These are phyloP conservation scores for Lochmaea capreae DNA, from an alignment of 2,888 invertebrate genomes.

Conservation along the genomic window DNA sequence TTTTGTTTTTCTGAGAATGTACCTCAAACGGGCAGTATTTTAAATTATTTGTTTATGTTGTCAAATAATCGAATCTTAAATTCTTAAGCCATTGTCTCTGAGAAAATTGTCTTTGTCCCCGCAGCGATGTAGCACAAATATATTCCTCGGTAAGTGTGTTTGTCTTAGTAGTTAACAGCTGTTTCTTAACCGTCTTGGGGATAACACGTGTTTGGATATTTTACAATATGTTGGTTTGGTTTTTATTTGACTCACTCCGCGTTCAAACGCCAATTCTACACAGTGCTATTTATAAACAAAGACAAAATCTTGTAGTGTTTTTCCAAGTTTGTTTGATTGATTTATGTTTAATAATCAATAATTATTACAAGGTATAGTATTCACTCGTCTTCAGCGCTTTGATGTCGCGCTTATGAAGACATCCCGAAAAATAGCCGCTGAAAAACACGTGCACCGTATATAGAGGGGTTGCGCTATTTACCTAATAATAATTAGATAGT, in stretches of 20 bases:
- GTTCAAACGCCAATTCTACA: background rate
- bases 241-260: background rate
- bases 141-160: slow-evolving; percentile 7
- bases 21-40: too few relatives aligned
- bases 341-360: too few relatives aligned
- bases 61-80: background rate
- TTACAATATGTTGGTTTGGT: background rate
- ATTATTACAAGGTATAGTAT: too few relatives aligned
- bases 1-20: too few relatives aligned
- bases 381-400: too few relatives aligned
- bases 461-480: too few relatives aligned
- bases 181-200: slow-evolving; percentile 12
- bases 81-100: background rate
- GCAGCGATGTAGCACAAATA: background rate
- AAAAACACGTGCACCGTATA: too few relatives aligned
- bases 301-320: background rate
- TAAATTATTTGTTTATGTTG: too few relatives aligned
- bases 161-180: slow-evolving; percentile 4
- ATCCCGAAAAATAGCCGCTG: too few relatives aligned
- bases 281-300: background rate
- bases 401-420: too few relatives aligned
- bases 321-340: too few relatives aligned
- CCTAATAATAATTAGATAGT: too few relatives aligned
- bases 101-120: slow-evolving; percentile 3
- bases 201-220: slow-evolving; percentile 12